Evolutionary conservation across 2,797 vertebrate genomes (phyloP).

Genomic region (Orientallactaga sibirica): DNA sequence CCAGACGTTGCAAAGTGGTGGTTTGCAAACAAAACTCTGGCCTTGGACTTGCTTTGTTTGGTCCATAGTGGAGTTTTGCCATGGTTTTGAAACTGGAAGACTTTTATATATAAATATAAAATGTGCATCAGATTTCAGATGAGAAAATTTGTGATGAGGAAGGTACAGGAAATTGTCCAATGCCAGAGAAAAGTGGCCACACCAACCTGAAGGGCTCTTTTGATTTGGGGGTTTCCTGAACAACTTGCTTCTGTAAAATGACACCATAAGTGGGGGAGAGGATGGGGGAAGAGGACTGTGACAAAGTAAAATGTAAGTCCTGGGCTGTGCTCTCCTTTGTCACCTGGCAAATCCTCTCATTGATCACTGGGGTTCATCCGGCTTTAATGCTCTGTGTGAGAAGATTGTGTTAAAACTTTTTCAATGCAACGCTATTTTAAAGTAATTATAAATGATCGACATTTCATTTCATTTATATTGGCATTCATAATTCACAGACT

Average conservation of each 20-base stretch:
- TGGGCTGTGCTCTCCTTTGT: not conserved
- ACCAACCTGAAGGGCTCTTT: not conserved
- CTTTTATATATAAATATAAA: conserved; percentile 47
- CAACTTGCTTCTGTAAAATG: conserved; percentile 46
- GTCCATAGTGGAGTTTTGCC: not conserved
- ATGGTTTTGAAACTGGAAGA: conserved; percentile 19
- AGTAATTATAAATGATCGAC: conserved; percentile 74
- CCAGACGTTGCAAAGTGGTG: not conserved
- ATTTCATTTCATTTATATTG: conserved; percentile 73
- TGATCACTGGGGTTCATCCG: conserved; percentile 4
- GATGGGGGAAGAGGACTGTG: not conserved
- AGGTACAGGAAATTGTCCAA: conserved; percentile 5
- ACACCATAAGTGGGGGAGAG: not conserved
- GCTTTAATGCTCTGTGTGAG: conserved; percentile 23
- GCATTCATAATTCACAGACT: conserved; percentile 69
- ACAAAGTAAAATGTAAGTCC: not conserved
- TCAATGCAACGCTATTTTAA: conserved; percentile 65
- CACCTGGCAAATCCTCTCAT: conserved; percentile 8
- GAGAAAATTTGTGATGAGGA: conserved; percentile 22
- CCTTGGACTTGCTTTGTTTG: conserved; percentile 8
- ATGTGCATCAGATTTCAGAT: conserved; percentile 10
- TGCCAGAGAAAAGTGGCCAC: not conserved
- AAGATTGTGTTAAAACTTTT: conserved; percentile 57
- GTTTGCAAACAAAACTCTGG: conserved; percentile 36
- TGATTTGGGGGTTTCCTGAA: not conserved